Evolutionary conservation across 1,140 invertebrate genomes (phyloP).

Genomic region (Drosophila neocordata): DNA sequence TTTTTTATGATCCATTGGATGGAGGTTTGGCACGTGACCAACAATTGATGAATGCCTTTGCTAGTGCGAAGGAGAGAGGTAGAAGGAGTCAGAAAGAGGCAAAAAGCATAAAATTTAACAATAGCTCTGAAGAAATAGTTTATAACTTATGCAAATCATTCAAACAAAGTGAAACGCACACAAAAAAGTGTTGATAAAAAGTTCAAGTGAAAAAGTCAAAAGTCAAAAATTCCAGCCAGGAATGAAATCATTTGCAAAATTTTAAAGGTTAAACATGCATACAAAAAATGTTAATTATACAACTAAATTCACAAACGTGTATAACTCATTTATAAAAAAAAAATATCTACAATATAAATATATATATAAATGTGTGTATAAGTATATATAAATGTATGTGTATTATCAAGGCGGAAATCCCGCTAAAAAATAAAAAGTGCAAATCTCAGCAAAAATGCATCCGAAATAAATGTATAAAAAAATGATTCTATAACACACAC

Average conservation of each 20-base stretch:
- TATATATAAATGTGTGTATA: neutral
- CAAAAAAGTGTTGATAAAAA: slow-evolving; percentile 8
- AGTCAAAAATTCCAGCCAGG: slow-evolving; percentile 24
- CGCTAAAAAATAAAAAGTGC: neutral
- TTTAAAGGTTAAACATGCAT: slow-evolving; percentile 65
- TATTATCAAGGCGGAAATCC: slow-evolving; percentile 2
- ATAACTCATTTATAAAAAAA: slow-evolving; percentile 18
- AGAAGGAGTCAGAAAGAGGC: slow-evolving; percentile 15
- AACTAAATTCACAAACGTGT: slow-evolving; percentile 20
- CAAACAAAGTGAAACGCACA: slow-evolving; percentile 50
- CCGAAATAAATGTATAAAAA: slow-evolving; percentile 15
- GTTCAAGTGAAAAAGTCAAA: slow-evolving; percentile 58
- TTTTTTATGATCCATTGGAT: slow-evolving; percentile 20
- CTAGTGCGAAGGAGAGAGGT: neutral
- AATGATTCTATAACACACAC: slow-evolving; percentile 28
- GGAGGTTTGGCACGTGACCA: slow-evolving; percentile 64
- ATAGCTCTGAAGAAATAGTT: slow-evolving; percentile 32
- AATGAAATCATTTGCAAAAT: slow-evolving; percentile 39
- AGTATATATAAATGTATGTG: neutral
- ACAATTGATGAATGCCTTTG: slow-evolving; percentile 50
- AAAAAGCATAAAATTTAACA: slow-evolving; percentile 31
- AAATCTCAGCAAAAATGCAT: slow-evolving; percentile 19
- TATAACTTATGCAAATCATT: slow-evolving; percentile 48
- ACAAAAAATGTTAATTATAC: slow-evolving; percentile 20
- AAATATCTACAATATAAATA: neutral